Base-by-base conservation (phyloP, 2,888 invertebrate genomes). In the Nasonovia ribisnigri region DNA sequence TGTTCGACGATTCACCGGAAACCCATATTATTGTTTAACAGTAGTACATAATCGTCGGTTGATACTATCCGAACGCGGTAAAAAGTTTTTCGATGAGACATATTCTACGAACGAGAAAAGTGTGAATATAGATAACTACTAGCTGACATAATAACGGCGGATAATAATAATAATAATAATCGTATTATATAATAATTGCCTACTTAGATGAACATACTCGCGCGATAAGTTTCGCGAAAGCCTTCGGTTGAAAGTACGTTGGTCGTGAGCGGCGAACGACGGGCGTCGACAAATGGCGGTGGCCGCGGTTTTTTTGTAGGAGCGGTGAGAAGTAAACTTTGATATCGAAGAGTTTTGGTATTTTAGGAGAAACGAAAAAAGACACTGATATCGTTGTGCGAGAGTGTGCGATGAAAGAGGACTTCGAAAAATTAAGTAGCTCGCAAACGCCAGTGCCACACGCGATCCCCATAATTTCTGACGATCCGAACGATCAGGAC, bases 391-490 rank as follows among this genome's bases (percentile, higher is more conserved):
- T 67, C 3, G n/a, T 8, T 77, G 36, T 36, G 26, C 8, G 36
- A 36, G 20, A 8, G 77, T 20, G 36, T 36, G 8, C 36, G 16
- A 67, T n/a, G n/a, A 5, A 67, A 20, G 20, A 36, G 20, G 20
- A 24, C 36, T 77, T 8, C 77, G 1, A 77, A 77, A 77, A 77
- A 77, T 77, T 36, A 77, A 77, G 77, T 77, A 36, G 20, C 77
- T 36, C 8, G 77, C 77, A 77, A 77, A 48, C 24, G 24, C n/a
- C 36, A n/a, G 60, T 36, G 89, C 43, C 60, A 89, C 67, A 90
- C 67, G 90, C 67, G 13, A 90, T 29, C 43, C 60, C 20, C 90
- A 20, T 90, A n/a, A 90, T 46, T 90, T 67, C 67, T n/a, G 46
- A 67, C 90, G 46, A 60, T 26, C 60, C 46, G 43, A 67, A 90